A percentile compares a stretch with the other conserved stretches of the same genome.
phyloP scores from a whole-genome alignment of 2,888 invertebrate genomes.

The Orthosia gothica region DNA sequence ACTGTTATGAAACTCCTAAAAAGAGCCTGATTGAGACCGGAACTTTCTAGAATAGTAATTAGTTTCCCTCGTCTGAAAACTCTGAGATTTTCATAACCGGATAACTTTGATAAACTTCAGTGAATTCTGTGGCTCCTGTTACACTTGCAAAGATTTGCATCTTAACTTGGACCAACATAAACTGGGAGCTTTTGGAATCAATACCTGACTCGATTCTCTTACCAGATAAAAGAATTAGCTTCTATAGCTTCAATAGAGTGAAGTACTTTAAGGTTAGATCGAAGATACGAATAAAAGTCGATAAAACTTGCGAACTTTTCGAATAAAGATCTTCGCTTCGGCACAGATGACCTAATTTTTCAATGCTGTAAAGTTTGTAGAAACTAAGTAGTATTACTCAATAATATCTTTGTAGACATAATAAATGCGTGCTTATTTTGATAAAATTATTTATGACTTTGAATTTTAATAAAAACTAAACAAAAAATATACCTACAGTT shows the following conservation, averaged over 20 bases:
- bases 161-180: constrained; percentile 56
- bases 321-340: constrained; percentile 77
- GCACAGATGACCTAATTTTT: constrained; percentile 77
- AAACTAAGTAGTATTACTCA: constrained; percentile 60
- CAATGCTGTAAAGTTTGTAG: constrained; percentile 68
- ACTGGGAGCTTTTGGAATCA: constrained; percentile 51
- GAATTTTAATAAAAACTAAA: too few species aligned
- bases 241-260: constrained; percentile 55
- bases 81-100: constrained; percentile 77
- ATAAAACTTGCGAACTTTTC: constrained; percentile 75
- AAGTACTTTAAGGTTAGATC: constrained; percentile 65
- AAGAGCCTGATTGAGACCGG: constrained; percentile 73
- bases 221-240: constrained; percentile 57
- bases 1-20: constrained; percentile 68
- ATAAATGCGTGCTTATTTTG: background rate
- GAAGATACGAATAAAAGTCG: constrained; percentile 67
- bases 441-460: background rate
- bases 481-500: too few species aligned
- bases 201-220: constrained; percentile 48
- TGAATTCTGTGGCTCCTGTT: constrained; percentile 65
- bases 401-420: constrained; percentile 57
- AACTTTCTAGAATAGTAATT: constrained; percentile 80
- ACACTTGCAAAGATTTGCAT: constrained; percentile 57
- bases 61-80: constrained; percentile 75
- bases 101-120: constrained; percentile 75